phyloP scores from a whole-genome alignment of 2,113 vertebrate species.

The Athene noctua region DNA sequence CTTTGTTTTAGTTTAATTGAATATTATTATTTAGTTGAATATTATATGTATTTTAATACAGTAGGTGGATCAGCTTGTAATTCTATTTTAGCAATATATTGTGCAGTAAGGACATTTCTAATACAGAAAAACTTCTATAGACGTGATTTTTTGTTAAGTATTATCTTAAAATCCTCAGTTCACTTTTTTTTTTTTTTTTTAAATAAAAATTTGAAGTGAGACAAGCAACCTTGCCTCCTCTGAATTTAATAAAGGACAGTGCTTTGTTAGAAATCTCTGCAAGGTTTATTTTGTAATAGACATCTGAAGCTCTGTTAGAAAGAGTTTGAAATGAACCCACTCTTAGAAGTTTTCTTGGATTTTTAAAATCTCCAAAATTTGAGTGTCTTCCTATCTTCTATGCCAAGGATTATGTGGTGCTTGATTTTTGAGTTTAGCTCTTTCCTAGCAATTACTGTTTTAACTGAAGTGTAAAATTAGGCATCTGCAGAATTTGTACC shows the following conservation, averaged over 20 bases:
- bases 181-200: too few species aligned
- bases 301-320: not conserved
- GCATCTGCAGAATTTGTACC: not conserved
- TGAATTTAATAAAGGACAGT: not conserved
- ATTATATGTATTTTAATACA: not conserved
- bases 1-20: not conserved
- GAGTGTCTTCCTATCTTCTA: not conserved
- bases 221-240: not conserved
- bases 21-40: not conserved
- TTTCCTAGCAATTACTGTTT: constrained; percentile 16
- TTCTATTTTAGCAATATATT: not conserved
- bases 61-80: not conserved
- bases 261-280: not conserved
- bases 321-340: not conserved
- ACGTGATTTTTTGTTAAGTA: not conserved
- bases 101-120: not conserved
- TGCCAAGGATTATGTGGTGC: not conserved
- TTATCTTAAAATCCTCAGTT: not conserved
- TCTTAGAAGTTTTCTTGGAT: not conserved
- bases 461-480: constrained; percentile 32
- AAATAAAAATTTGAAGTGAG: not conserved
- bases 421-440: not conserved
- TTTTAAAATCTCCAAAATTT: not conserved
- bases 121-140: not conserved
- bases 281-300: not conserved